Conservation (phyloP, 2,888 invertebrate species). For the Acrocyrtus sp. region DNA sequence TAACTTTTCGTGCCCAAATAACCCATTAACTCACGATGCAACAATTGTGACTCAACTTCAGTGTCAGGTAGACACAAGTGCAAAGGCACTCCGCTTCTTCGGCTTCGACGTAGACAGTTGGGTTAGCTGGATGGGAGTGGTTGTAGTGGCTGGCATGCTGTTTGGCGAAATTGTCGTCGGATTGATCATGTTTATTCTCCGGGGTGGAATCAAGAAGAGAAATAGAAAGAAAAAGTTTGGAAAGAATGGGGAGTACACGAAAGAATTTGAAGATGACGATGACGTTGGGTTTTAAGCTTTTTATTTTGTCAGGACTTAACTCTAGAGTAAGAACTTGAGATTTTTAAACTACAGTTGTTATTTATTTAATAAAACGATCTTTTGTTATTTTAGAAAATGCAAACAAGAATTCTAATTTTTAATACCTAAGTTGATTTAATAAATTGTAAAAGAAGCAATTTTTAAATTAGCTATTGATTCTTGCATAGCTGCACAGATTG, state of each 20-base stretch:
- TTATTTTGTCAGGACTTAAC: neutral
- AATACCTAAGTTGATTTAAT: no score
- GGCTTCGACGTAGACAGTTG: constrained; percentile 42
- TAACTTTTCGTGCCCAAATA: constrained; percentile 64
- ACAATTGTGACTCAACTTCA: constrained; percentile 78
- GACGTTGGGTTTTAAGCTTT: constrained; percentile 37
- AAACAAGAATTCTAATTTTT: no score
- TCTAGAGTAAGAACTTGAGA: neutral
- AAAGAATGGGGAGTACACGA: constrained; percentile 27
- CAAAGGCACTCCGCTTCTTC: constrained; percentile 53
- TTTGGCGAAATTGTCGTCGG: constrained; percentile 24
- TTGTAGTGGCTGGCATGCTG: constrained; percentile 26
- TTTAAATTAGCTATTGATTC: no score
- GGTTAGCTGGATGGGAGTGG: constrained; percentile 34
- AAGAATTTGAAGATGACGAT: constrained; percentile 30
- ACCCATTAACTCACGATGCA: constrained; percentile 84
- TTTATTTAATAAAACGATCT: no score
- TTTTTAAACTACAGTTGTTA: no score
- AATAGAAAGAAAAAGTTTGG: constrained; percentile 24
- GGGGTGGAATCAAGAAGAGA: constrained; percentile 20
- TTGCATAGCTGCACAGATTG: no score
- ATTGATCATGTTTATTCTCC: constrained; percentile 40
- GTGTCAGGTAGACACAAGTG: constrained; percentile 56
- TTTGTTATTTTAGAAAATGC: no score
- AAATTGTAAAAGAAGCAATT: no score